These are phyloP conservation scores for Vultur gryphus DNA, from an alignment of 2,797 vertebrate genomes.

Conservation along the genomic window DNA sequence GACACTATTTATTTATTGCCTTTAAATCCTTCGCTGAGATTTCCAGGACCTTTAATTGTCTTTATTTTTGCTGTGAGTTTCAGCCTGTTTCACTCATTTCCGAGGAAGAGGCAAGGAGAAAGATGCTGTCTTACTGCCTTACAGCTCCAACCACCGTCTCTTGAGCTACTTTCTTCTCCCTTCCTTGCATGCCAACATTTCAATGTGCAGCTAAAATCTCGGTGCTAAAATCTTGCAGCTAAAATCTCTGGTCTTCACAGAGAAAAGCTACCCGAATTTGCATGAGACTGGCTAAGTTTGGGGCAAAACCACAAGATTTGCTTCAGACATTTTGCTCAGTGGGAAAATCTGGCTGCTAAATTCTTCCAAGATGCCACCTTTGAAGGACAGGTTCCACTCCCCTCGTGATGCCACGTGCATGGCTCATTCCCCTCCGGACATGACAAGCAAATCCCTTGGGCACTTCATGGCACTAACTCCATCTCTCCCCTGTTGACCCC, in stretches of 20 bases:
- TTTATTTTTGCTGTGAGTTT: neutral
- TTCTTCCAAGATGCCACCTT: neutral
- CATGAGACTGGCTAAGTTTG: neutral
- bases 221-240: neutral
- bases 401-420: rapidly evolving
- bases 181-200: neutral
- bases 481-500: neutral
- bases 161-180: neutral
- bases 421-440: neutral
- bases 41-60: neutral
- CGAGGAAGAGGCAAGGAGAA: neutral
- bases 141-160: rapidly evolving
- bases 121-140: neutral
- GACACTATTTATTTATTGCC: neutral
- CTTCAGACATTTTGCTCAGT: neutral
- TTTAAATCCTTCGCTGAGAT: neutral
- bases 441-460: neutral
- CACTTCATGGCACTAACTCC: neutral
- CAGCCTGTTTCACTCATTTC: neutral
- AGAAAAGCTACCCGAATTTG: neutral
- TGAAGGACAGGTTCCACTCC: neutral
- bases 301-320: neutral
- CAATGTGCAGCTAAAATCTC: neutral
- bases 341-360: neutral
- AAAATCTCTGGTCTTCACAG: neutral